These are phyloP conservation scores for Gallinago paraguaiae DNA, from an alignment of 2,113 vertebrate species.

Conservation along the genomic window DNA sequence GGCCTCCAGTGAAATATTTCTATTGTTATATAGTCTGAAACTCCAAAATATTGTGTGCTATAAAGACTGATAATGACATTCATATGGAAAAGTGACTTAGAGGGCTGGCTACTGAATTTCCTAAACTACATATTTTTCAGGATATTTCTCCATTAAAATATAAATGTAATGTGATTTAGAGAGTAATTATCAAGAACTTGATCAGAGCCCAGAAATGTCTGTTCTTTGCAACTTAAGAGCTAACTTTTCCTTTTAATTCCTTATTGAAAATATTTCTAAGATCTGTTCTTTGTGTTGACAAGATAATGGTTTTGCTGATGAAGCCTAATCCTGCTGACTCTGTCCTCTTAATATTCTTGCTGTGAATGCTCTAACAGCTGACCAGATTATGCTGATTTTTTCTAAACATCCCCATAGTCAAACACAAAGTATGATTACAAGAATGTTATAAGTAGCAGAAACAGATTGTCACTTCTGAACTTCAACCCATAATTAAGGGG, in stretches of 20 bases:
- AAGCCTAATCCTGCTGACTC: not conserved
- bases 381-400: not conserved
- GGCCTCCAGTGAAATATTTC: not conserved
- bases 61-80: not conserved
- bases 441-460: not conserved
- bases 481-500: not conserved
- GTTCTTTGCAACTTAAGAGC: not conserved
- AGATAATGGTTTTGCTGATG: not conserved
- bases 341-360: not conserved
- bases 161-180: not conserved
- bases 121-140: not conserved
- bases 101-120: not conserved
- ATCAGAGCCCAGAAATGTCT: not conserved
- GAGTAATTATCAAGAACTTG: not conserved
- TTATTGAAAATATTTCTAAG: not conserved
- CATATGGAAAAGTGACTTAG: not conserved
- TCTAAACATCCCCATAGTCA: not conserved
- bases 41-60: not conserved
- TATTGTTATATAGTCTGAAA: not conserved
- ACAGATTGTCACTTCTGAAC: not conserved
- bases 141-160: not conserved
- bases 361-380: not conserved
- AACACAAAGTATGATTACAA: not conserved
- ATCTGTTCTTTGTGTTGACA: not conserved
- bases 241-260: not conserved